A percentile compares a stretch with the other conserved stretches of the same genome.
phyloP scores from a whole-genome alignment of 2,888 invertebrate species.

The Drosophila barbarae region DNA sequence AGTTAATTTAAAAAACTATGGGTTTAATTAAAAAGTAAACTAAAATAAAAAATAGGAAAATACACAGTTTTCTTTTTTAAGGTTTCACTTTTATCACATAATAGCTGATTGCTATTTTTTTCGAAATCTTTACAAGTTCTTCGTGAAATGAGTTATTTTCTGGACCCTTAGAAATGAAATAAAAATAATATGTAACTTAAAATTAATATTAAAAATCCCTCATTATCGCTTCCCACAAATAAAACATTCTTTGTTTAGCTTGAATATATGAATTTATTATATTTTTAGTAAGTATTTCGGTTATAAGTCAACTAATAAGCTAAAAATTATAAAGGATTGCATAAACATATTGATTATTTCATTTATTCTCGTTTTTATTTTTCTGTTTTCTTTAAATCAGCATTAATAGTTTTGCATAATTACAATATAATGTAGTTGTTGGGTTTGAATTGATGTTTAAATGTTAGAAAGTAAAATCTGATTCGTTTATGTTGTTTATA shows the following conservation, averaged over 20 bases:
- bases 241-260: not conserved
- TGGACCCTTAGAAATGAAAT: no score
- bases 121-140: no score
- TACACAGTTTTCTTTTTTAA: no score
- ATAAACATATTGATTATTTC: constrained; percentile 15
- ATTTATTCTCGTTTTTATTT: constrained; percentile 51
- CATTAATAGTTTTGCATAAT: constrained; percentile 23
- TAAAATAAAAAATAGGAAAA: no score
- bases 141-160: no score
- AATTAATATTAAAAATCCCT: not conserved
- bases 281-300: constrained; percentile 4
- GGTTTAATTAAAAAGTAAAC: no score
- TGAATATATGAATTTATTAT: constrained; percentile 48
- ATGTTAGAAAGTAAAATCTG: constrained; percentile 19
- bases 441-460: constrained; percentile 21
- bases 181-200: no score
- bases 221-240: no score
- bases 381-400: constrained; percentile 33
- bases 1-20: no score
- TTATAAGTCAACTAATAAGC: constrained; percentile 20
- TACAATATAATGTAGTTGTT: constrained; percentile 31
- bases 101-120: no score
- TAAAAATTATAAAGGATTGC: constrained; percentile 14
- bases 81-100: no score
- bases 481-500: constrained; percentile 53